Evolutionary conservation across 2,888 invertebrate species (phyloP), one percentile per base, ranked within the genome.

Genomic region (Chrysodeixis includens): DNA sequence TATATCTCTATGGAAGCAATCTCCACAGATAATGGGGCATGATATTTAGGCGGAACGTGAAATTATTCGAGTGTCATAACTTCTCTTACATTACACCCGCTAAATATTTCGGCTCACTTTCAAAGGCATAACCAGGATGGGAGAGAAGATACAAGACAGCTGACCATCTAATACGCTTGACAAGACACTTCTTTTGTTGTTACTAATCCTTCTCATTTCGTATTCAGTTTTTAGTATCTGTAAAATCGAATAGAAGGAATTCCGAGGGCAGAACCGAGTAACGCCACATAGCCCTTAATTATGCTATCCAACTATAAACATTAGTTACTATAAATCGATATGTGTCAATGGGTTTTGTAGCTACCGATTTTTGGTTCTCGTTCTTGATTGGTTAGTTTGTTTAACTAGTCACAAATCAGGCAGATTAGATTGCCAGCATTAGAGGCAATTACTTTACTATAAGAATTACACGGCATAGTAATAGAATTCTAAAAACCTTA

Each of bases 21-120:
- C 55, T 56, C 69, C 58, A 57, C 52, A 59, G 32, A 16, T 57
- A 30, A 60, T 55, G 71, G 57, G 71, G 57, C 56, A 58, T 75
- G 69, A 52, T 22, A 52, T 57, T 69, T 70, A 72, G 72, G 72
- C 72, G 72, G 72, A 72, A 64, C 60, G 56, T 70, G 35, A 70
- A 72, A 12, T 64, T 57, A 72, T 75, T 69, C 49, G 70, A 60
- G 54, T 60, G 59, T 55, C 56, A n/a, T 20, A n/a, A n/a, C n/a
- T 56, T 20, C 30, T 46, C 35, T 46, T 30, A 32, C 22, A 53
- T 32, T 30, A 54, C 54, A 57, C 44, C 59, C 49, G 56, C 20
- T 59, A 58, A 30, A 30, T 61, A 55, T 52, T 18, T 46, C 30
- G 20, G 49, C 56, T 16, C 32, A 59, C 46, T 40, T 51, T 30